Conservation (phyloP, 2,888 invertebrate genomes). For the Scaptomyza polygonia region DNA sequence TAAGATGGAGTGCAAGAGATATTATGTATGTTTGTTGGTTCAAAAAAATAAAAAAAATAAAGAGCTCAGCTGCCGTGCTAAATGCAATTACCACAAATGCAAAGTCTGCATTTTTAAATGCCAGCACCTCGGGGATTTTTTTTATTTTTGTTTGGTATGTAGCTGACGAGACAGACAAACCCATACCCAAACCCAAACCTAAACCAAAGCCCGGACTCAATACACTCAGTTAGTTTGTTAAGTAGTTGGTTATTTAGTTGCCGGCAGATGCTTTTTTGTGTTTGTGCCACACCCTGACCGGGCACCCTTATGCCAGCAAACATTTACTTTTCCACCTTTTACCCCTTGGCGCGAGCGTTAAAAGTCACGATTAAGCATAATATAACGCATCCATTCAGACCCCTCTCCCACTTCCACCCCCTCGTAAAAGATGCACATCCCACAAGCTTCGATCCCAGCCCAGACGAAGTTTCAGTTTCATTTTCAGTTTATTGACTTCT, state of each 20-base stretch:
- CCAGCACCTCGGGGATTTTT: constrained; percentile 61
- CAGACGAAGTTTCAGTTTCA: constrained; percentile 26
- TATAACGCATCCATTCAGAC: constrained; percentile 33
- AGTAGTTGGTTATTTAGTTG: constrained; percentile 13
- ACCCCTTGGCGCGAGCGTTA: constrained; percentile 60
- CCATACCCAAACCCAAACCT: neutral
- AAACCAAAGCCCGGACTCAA: constrained; percentile 1
- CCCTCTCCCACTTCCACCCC: neutral
- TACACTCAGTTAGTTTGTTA: constrained; percentile 2
- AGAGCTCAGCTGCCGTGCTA: constrained; percentile 39
- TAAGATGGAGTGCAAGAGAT: constrained; percentile 11
- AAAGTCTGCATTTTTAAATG: constrained; percentile 55
- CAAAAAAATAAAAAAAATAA: no score
- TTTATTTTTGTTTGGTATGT: no score
- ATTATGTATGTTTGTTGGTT: neutral
- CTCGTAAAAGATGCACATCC: constrained; percentile 34
- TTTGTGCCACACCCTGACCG: constrained; percentile 4
- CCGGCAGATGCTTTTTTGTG: constrained; percentile 40
- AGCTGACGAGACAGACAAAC: neutral
- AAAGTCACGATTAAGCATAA: constrained; percentile 72
- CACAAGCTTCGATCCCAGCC: constrained; percentile 24
- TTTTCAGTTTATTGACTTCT: constrained; percentile 35
- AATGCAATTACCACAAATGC: constrained; percentile 60
- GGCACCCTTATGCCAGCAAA: constrained; percentile 46
- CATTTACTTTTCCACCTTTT: constrained; percentile 45